Conservation (phyloP, 2,797 vertebrate species). For the Hephaestus fuliginosus region DNA sequence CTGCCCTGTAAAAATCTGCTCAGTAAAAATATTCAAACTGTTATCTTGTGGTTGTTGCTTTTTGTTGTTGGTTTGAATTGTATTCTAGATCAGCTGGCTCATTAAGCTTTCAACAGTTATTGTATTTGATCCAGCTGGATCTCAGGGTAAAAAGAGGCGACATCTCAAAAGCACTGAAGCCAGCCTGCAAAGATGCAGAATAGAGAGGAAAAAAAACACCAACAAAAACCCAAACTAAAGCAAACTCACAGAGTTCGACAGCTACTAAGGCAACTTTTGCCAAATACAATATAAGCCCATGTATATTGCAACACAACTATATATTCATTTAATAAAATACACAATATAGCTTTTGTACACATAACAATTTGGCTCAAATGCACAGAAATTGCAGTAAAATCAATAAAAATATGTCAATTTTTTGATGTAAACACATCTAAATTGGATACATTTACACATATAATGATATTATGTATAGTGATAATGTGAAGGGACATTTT, state of each 20-base stretch:
- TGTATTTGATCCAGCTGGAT: conserved; percentile 90
- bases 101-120: conserved; percentile 92
- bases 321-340: conserved; percentile 99
- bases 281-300: conserved; percentile 99
- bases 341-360: conserved; percentile 99
- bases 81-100: conserved; percentile 83
- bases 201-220: conserved; percentile 73
- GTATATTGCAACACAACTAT: conserved; percentile 99
- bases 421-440: conserved; percentile 99
- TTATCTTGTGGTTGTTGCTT: conserved; percentile 77
- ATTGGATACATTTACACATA: conserved; percentile 99
- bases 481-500: conserved; percentile 95
- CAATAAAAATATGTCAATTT: conserved; percentile 98
- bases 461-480: conserved; percentile 95
- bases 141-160: conserved; percentile 92
- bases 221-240: conserved; percentile 84
- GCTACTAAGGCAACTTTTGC: conserved; percentile 99
- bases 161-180: conserved; percentile 94
- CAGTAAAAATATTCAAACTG: conserved; percentile 82
- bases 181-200: conserved; percentile 79
- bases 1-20: conserved; percentile 86
- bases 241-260: conserved; percentile 99
- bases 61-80: conserved; percentile 75
- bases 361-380: conserved; percentile 99
- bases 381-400: conserved; percentile 99